Base-by-base conservation (phyloP, 1,140 invertebrate genomes). In the Temnothorax longispinosus region DNA sequence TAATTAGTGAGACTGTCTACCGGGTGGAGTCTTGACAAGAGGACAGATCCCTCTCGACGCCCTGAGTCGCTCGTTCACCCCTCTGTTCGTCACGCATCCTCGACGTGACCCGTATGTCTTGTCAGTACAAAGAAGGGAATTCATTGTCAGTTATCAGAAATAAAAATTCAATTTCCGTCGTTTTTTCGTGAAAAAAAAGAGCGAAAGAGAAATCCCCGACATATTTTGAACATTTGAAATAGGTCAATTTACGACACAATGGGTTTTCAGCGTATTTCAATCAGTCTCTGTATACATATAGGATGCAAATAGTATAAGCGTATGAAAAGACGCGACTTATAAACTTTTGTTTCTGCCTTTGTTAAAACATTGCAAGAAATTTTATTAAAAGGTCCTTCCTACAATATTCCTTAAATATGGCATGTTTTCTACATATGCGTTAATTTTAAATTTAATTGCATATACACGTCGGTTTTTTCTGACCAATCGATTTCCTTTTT, bases 1-100 rank as follows among this genome's bases (percentile, higher is more conserved):
- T 95, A 95, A 95, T 95, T 95, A 95, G 95, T 95, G 94, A 94
- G 93, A 95, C 93, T 94, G 94, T 95, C 94, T 94, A 89, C 85
- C 41, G 85, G 87, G 75, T 89, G 71, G 84, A 90, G 85, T 88
- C 89, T 85, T 89, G 69, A 87, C 75, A 71, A 91, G 80, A 89
- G 76, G 80, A 87, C 58, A 75, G 78, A 91, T 91, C 90, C 87
- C 89, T 91, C 90, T 91, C 89, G 56, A 91, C 89, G 84, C 72
- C 44, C 54, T 87, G 81, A 90, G 89, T 85, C 89, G 81, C 86
- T 76, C 77, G 81, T 89, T 88, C 89, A 77, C 72, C 75, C 81
- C 21, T 86, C 44, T 52, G 52, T 85, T 74, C 78, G 89, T 75
- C 78, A 87, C 64, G 80, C 76, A 87, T 90, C 78, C 87, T 91